Evolutionary conservation across 2,113 vertebrate genomes (phyloP), one percentile per base, ranked within the genome.

Genomic region (Syrrhaptes paradoxus): DNA sequence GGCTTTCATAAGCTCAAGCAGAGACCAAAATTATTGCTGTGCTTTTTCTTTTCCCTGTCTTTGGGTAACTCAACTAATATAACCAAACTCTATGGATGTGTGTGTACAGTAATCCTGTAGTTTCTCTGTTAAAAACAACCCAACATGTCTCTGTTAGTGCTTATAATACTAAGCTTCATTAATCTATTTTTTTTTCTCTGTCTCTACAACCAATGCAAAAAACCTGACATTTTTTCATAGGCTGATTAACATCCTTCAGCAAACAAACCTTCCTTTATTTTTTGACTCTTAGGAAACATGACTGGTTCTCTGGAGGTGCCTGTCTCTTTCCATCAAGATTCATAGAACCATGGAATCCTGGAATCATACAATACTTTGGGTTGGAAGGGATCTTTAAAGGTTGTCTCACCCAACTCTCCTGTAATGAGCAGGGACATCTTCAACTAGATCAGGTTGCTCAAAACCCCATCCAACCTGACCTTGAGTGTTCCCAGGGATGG

Each of bases 401-500:
- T 2, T 38, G 66, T 8, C 11, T 15, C 17, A 16, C 28, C 31
- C 38, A 72, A 32, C 8, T 3, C 9, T 13, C 3, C 29, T 71
- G 17, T 20, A 3, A 22, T 29, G 1, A 15, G n/a, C 54, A 62
- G 10, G 20, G 31, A 49, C 19, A 43, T 6, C 29, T 49, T 24
- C 52, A 34, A 31, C 62, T 11, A 54, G 38, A 41, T 10, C 10
- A 54, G 24, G n/a, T 29, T 54, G 13, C 38, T 48, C 24, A 54
- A 4, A 4, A 68, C n/a, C 54, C 28, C 2, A 0, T 28, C 45
- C 61, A 75, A 14, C n/a, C n/a, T 48, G 29, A 11, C 10, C 29
- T 41, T 7, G 6, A 51, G 36, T 45, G 10, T 45, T 72, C 28
- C 58, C 45, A 72, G 34, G 32, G 18, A 77, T 19, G 22, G 20